Conservation (phyloP, 2,797 vertebrate genomes). For the Chelonia mydas region DNA sequence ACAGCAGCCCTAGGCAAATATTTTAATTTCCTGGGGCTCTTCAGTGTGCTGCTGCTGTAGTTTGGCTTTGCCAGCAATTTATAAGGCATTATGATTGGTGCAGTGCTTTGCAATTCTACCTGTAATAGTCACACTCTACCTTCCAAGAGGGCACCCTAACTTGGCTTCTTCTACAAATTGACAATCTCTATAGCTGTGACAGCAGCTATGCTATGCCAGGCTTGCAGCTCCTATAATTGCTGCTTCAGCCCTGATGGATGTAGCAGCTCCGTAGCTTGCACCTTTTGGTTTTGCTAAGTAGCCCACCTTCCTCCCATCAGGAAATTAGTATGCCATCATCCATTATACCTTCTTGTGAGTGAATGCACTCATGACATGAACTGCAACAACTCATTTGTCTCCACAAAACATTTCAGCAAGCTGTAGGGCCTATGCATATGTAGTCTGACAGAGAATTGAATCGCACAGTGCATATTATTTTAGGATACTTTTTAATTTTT, state of each 20-base stretch:
- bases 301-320: not conserved
- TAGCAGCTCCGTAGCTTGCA: not conserved
- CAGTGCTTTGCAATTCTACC: slow-evolving; percentile 29
- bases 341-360: not conserved
- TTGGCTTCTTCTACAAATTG: not conserved
- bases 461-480: not conserved
- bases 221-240: not conserved
- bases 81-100: slow-evolving; percentile 6
- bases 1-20: slow-evolving; percentile 42
- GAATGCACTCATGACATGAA: not conserved
- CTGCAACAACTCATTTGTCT: not conserved
- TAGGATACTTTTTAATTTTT: not conserved
- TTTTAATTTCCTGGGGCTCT: slow-evolving; percentile 40
- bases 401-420: slow-evolving; percentile 1
- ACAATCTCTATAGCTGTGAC: not conserved
- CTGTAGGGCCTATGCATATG: not conserved
- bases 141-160: slow-evolving; percentile 27
- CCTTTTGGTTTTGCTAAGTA: slow-evolving; percentile 5
- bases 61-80: slow-evolving; percentile 38
- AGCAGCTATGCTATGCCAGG: slow-evolving; percentile 24
- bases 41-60: slow-evolving; percentile 18
- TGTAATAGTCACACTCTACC: slow-evolving; percentile 4
- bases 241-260: slow-evolving; percentile 29
- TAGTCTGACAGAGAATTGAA: not conserved
- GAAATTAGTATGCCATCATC: not conserved